Conservation (phyloP, 1,140 invertebrate genomes). For the Zaprionus ghesquierei region DNA sequence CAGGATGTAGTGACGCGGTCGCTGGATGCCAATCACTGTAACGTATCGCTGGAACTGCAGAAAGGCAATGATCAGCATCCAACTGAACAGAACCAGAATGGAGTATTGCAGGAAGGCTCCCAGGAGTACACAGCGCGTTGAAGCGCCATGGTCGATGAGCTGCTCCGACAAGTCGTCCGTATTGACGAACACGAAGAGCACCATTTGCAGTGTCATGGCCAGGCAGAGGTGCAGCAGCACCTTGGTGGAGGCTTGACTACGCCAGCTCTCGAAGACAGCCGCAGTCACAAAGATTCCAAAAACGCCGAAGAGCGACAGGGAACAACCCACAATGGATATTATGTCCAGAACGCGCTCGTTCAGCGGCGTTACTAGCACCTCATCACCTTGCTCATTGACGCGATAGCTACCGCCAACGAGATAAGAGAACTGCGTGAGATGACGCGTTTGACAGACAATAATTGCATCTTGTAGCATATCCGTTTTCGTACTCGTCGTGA, state of each 20-base stretch:
- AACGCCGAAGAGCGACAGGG: constrained; percentile 85
- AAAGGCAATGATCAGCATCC: constrained; percentile 87
- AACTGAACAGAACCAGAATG: constrained; percentile 86
- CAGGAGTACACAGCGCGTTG: constrained; percentile 83
- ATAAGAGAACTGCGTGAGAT: constrained; percentile 86
- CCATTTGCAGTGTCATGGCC: constrained; percentile 84
- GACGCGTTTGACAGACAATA: constrained; percentile 84
- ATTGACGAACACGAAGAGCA: constrained; percentile 83
- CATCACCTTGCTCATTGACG: constrained; percentile 57
- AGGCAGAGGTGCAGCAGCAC: constrained; percentile 85
- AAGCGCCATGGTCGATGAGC: constrained; percentile 34
- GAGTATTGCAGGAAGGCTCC: constrained; percentile 86
- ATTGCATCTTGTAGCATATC: constrained; percentile 52
- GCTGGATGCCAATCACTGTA: constrained; percentile 84
- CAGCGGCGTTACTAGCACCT: constrained; percentile 68
- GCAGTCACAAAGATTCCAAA: constrained; percentile 85
- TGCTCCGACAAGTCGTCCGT: constrained; percentile 84
- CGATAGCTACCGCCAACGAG: constrained; percentile 83
- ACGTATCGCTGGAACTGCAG: constrained; percentile 87
- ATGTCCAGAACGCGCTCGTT: constrained; percentile 84
- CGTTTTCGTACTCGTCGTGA: constrained; percentile 29
- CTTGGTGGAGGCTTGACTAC: constrained; percentile 85
- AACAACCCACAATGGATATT: constrained; percentile 85
- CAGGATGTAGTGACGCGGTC: constrained; percentile 84
- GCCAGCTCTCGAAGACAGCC: constrained; percentile 85